Percentiles rank a stretch among this genome's conserved stretches.
phyloP scores from a whole-genome alignment of 1,140 invertebrate species.

The Vollenhovia emeryi region DNA sequence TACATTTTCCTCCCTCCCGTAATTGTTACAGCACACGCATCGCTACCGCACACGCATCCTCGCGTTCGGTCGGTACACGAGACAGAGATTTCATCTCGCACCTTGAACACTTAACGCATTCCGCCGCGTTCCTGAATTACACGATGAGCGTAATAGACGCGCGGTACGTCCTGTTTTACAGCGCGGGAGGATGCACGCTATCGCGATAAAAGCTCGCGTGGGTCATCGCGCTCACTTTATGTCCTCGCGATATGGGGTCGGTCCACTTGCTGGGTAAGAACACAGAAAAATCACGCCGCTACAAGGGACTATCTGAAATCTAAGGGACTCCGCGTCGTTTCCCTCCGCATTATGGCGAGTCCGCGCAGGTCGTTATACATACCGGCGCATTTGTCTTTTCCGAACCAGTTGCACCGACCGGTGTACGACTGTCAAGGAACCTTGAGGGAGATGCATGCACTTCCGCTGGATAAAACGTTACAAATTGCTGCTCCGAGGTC shows the following conservation, averaged over 20 bases:
- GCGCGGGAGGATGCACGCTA: conserved; percentile 40
- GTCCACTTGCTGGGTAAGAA: conserved; percentile 31
- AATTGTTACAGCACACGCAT: not conserved
- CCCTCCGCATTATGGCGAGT: conserved; percentile 36
- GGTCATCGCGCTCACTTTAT: conserved; percentile 36
- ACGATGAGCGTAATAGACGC: conserved; percentile 43
- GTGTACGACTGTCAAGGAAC: conserved; percentile 36
- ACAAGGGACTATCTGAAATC: conserved; percentile 59
- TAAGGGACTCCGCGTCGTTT: conserved; percentile 39
- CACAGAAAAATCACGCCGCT: conserved; percentile 38
- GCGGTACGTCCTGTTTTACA: conserved; percentile 43
- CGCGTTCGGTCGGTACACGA: not conserved
- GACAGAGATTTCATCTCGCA: conserved; percentile 35
- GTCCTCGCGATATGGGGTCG: conserved; percentile 60
- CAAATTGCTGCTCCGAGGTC: conserved; percentile 42
- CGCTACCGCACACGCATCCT: not conserved
- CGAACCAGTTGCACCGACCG: conserved; percentile 41
- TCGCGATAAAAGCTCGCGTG: conserved; percentile 62
- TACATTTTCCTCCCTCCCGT: too few relatives aligned
- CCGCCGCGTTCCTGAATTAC: conserved; percentile 35
- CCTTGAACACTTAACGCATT: conserved; percentile 26
- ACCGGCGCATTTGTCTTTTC: conserved; percentile 54
- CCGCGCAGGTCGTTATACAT: conserved; percentile 46
- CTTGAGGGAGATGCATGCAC: conserved; percentile 46
- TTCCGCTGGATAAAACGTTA: conserved; percentile 58